Evolutionary conservation across 1,140 invertebrate species (phyloP), one percentile per base, ranked within the genome.

Genomic region (Heliconius himera): DNA sequence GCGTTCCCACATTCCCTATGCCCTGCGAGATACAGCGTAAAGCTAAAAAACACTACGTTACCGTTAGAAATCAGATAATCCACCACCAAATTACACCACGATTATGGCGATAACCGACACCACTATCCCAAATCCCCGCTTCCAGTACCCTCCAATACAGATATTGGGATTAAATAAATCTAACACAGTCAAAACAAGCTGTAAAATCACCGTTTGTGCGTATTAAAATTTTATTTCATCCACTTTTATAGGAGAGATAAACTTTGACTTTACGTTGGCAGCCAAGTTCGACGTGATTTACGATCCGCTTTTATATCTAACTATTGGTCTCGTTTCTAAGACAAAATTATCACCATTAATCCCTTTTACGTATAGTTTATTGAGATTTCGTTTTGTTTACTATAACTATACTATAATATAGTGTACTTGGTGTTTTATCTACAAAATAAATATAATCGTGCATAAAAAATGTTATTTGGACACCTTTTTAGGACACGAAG

Each of bases 181-280:
- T 72, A 72, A 72, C 70, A 36, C 70, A 38, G 70, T 72, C 70
- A 72, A 72, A 72, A 72, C 70, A 72, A 41, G 70, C 70, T 38
- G 36, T 72, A 72, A 72, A 72, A 72, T 9, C 70, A 72, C 29
- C 70, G 70, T 72, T 72, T 72, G 36, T 72, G 70, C 70, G 36
- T 72, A 72, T 72, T 72, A 72, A 72, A 36, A 72, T 72, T 72
- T 72, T 72, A 72, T 72, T 38, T 72, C 70, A 36, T 72, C 70
- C 70, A 41, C 70, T 72, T 72, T 72, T 72, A 72, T 72, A 72
- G 70, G 2, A 11, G 36, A 72, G 70, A 72, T 72, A 72, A 72
- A 72, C 33, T 66, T 72, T 72, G 70, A 72, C 33, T 72, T 72
- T 41, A 72, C 36, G 70, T 72, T 20, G 18, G 2, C 9, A 38